phyloP scores from a whole-genome alignment of 2,113 vertebrate species.

The Isurus oxyrinchus region DNA sequence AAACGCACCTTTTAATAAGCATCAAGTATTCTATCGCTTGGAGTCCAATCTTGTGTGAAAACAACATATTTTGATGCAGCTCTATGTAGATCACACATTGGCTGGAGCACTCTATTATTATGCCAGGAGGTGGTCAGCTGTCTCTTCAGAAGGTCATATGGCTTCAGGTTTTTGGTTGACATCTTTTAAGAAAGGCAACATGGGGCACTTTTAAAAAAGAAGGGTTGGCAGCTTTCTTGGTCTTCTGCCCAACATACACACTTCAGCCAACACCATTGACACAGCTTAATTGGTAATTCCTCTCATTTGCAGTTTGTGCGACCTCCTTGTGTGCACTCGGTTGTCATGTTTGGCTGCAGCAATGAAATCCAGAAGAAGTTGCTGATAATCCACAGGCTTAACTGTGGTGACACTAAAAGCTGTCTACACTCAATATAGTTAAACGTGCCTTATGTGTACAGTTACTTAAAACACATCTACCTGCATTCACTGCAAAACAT shows the following conservation, averaged over 20 bases:
- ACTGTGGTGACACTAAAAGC: neutral
- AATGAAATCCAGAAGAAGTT: neutral
- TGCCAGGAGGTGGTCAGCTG: no score
- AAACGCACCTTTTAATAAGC: neutral
- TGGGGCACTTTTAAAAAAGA: neutral
- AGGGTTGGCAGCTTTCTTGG: neutral
- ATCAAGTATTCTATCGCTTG: neutral
- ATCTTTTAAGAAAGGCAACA: neutral
- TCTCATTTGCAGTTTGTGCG: neutral
- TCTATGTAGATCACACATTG: neutral
- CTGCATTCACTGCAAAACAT: neutral
- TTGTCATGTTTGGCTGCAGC: neutral
- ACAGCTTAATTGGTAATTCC: neutral
- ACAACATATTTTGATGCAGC: neutral
- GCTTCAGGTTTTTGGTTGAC: neutral
- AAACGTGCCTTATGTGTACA: neutral
- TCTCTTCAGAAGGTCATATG: neutral
- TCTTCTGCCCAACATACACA: neutral
- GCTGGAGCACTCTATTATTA: neutral
- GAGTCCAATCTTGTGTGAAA: neutral
- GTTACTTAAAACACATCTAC: neutral
- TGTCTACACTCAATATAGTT: neutral
- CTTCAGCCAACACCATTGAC: neutral
- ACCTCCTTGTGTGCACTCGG: neutral
- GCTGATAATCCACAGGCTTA: neutral